phyloP scores from a whole-genome alignment of 2,113 vertebrate species.

The Orthonyx spaldingii region DNA sequence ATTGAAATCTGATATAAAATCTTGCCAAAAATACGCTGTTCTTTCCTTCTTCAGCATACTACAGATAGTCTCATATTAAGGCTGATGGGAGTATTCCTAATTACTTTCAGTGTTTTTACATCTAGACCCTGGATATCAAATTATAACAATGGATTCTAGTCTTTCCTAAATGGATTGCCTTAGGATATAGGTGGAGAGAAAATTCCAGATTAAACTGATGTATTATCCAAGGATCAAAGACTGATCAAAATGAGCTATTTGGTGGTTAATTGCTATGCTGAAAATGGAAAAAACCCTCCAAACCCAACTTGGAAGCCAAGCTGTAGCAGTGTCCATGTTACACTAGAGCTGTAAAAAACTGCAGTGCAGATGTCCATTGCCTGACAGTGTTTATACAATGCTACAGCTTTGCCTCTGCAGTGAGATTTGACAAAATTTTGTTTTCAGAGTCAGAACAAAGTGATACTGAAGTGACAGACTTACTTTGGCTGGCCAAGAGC shows the following conservation, averaged over 20 bases:
- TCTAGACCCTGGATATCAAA: neutral
- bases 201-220: neutral
- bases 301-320: neutral
- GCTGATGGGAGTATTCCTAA: neutral
- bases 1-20: neutral
- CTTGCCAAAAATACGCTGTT: neutral
- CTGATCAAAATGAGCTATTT: neutral
- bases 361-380: neutral
- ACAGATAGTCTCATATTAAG: neutral
- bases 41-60: neutral
- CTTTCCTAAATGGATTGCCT: neutral
- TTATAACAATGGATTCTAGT: neutral
- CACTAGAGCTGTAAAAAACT: neutral
- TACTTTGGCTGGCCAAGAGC: constrained; percentile 74
- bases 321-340: neutral
- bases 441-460: neutral
- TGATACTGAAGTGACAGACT: neutral
- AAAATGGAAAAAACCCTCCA: neutral
- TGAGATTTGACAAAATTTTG: neutral
- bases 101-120: neutral
- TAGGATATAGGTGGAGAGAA: neutral
- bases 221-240: neutral
- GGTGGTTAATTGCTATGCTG: neutral
- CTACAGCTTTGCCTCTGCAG: neutral
- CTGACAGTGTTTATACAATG: neutral